Base-by-base conservation (phyloP, 2,888 invertebrate species). In the Acronicta leporina region DNA sequence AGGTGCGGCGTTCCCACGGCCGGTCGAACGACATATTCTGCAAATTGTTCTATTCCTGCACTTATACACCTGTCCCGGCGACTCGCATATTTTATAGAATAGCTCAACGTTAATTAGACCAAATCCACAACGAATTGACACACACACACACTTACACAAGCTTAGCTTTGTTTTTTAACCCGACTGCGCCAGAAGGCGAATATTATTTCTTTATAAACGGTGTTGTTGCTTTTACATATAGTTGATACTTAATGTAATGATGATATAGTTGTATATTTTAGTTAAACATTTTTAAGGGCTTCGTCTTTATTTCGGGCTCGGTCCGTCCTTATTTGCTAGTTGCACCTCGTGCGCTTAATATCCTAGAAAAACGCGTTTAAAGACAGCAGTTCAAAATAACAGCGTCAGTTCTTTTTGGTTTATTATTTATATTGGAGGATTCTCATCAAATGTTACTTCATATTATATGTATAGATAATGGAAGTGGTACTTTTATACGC, bases 1-100 rank as follows among this genome's bases (percentile, higher is more conserved):
- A 93, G 92, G 91, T 94, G 93, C 78, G 59, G 62, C 81, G 83
- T 87, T 92, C 92, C 84, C 92, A 92, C 90, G 87, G 73, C 73
- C 64, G 64, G 75, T 72, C 58, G 75, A 77, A 77, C 82, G 76
- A 79, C 83, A 82, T 87, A 81, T 80, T 79, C 80, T 70, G 81
- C 83, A 87, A 89, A 89, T 86, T 88, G 84, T 87, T 84, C 86
- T 88, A 88, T 87, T 87, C 87, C 85, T 86, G 85, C 81, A 74
- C 75, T 81, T 77, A 75, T 82, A 81, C 89, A 90, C 87, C 90
- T 90, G 90, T 71, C 75, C 78, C 74, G 79, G 75, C 73, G 72
- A 79, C 66, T 69, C 68, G 48, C 16, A 60, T 75, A 68, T 77
- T 65, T 65, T 56, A 58, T 62, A 73, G 51, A 66, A 69, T 59